These are phyloP conservation scores for Nerophis ophidion DNA, from an alignment of 2,113 vertebrate species.

Conservation along the genomic window DNA sequence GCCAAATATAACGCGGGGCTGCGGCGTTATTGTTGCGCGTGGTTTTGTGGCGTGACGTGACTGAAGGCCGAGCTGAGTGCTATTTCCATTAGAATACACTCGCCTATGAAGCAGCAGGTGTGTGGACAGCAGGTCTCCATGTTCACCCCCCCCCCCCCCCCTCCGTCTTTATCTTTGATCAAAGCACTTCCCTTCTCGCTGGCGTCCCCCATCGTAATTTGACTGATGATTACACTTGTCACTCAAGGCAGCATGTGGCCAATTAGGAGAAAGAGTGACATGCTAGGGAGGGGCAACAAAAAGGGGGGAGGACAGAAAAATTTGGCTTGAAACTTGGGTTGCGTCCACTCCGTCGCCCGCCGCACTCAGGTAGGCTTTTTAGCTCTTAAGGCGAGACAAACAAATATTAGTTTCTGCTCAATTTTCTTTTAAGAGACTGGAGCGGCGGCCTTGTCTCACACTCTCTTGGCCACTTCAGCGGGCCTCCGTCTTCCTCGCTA, in stretches of 20 bases:
- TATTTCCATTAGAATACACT: constrained; percentile 13
- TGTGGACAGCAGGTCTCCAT: constrained; percentile 68
- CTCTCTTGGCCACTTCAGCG: constrained; percentile 59
- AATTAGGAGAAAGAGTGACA: constrained; percentile 60
- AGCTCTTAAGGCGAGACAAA: constrained; percentile 38
- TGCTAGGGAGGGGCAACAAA: constrained; percentile 29
- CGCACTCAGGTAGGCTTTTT: constrained; percentile 36
- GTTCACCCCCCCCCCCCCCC: constrained; percentile 46
- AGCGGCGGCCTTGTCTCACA: constrained; percentile 51
- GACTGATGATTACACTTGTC: constrained; percentile 79
- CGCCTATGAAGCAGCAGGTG: constrained; percentile 60
- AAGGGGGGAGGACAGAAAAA: constrained; percentile 4
- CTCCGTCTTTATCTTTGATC: constrained; percentile 55
- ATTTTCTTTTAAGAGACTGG: constrained; percentile 44
- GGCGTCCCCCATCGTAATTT: constrained; percentile 67
- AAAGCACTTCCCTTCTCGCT: constrained; percentile 57
- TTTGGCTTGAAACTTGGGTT: constrained; percentile 41
- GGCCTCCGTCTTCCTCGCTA: constrained; percentile 60
- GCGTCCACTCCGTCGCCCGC: neutral
- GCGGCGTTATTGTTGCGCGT: neutral
- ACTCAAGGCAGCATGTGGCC: constrained; percentile 78
- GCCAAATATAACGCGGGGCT: constrained; percentile 35
- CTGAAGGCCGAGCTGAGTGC: constrained; percentile 12
- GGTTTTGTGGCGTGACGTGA: no score
- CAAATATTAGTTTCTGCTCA: constrained; percentile 50